A percentile compares a stretch with the other conserved stretches of the same genome.
phyloP scores from a whole-genome alignment of 2,888 invertebrate genomes.

The Dascillus cervinus region DNA sequence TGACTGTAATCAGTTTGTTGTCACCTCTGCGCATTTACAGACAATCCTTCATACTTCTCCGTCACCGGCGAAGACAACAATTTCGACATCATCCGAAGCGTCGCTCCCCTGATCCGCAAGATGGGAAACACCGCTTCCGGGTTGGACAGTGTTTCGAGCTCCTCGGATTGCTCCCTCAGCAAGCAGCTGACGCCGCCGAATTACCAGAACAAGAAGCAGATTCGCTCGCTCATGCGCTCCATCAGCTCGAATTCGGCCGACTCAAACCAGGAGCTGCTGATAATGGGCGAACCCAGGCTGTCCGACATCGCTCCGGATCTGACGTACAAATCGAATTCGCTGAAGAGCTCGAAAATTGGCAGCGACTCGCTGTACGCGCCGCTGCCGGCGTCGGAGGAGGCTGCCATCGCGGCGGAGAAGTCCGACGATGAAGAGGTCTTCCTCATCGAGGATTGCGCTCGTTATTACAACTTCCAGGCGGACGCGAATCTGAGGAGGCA shows the following conservation, averaged over 20 bases:
- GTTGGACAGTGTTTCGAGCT: slow-evolving; percentile 21
- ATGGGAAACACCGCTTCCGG: slow-evolving; percentile 19
- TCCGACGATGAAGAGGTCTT: slow-evolving; percentile 51
- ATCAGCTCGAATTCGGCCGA: slow-evolving; percentile 56
- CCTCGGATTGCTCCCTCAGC: slow-evolving; percentile 14
- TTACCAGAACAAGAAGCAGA: slow-evolving; percentile 24
- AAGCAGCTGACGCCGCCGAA: slow-evolving; percentile 31
- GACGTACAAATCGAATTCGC: slow-evolving; percentile 29
- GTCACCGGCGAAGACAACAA: too few relatives aligned
- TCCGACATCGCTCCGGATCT: slow-evolving; percentile 57
- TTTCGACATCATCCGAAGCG: too few relatives aligned
- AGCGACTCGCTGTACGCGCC: slow-evolving; percentile 32
- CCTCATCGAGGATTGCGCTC: slow-evolving; percentile 46
- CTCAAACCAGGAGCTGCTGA: slow-evolving; percentile 55
- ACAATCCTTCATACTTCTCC: slow-evolving; percentile 73
- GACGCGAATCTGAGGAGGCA: slow-evolving; percentile 48
- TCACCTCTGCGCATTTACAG: slow-evolving; percentile 45
- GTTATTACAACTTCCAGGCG: slow-evolving; percentile 47
- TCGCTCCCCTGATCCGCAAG: too few relatives aligned
- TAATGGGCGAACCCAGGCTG: slow-evolving; percentile 62
- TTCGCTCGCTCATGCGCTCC: slow-evolving; percentile 54
- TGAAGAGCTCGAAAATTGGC: slow-evolving; percentile 24
- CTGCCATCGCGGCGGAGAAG: slow-evolving; percentile 23
- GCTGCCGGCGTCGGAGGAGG: slow-evolving; percentile 32
- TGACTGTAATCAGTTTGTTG: slow-evolving; percentile 12